Evolutionary conservation across 2,888 invertebrate genomes (phyloP).

Genomic region (Leucoptera coffeella): DNA sequence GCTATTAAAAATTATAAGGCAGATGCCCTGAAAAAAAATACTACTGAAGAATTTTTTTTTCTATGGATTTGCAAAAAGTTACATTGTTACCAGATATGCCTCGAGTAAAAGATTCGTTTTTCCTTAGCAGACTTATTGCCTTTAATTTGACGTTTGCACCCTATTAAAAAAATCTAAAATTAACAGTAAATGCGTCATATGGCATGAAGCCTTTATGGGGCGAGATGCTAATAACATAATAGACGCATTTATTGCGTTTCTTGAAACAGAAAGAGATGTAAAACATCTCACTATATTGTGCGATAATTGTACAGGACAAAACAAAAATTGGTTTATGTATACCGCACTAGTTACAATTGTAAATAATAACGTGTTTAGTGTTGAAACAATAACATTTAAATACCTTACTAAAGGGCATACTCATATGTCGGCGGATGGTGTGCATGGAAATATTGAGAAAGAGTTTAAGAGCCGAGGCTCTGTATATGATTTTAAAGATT

Average conservation of each 20-base stretch:
- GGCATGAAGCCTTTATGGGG: constrained; percentile 7
- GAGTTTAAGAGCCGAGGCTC: constrained; percentile 3
- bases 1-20: constrained; percentile 5
- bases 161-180: constrained; percentile 5
- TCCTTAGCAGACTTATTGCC: constrained; percentile 6
- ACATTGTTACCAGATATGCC: constrained; percentile 6
- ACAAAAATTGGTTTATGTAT: constrained; percentile 7
- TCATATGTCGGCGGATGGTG: constrained; percentile 7
- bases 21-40: constrained; percentile 4
- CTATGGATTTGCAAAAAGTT: neutral
- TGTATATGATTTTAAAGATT: constrained; percentile 4
- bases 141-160: constrained; percentile 8
- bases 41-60: constrained; percentile 2
- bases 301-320: constrained; percentile 6
- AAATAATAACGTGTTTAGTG: constrained; percentile 2
- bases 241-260: constrained; percentile 6
- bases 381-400: constrained; percentile 4
- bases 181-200: constrained; percentile 6
- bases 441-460: constrained; percentile 6
- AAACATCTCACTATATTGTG: constrained; percentile 1
- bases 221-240: constrained; percentile 7
- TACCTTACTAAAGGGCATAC: constrained; percentile 4
- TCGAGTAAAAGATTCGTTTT: constrained; percentile 7
- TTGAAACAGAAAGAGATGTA: constrained; percentile 5
- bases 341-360: constrained; percentile 5